A percentile compares a stretch with the other conserved stretches of the same genome.
Evolutionary conservation across 2,113 vertebrate species (phyloP).

Genomic region (Actenoides lindsayi): DNA sequence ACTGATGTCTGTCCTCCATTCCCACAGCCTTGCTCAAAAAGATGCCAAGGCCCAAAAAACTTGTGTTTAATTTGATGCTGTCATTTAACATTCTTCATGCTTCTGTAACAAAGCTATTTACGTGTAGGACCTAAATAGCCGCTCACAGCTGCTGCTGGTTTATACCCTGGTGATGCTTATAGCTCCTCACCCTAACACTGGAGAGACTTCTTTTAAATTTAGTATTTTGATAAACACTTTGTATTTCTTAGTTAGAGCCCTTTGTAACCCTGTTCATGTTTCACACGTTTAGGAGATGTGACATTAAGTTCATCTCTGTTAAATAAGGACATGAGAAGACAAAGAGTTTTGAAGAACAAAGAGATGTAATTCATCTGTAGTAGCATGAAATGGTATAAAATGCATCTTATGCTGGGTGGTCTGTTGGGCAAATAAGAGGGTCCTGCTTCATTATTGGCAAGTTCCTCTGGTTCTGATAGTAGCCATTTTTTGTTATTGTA

Average conservation of each 20-base stretch:
- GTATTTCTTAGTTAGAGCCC: neutral
- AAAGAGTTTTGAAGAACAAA: neutral
- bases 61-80: neutral
- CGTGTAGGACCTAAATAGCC: neutral
- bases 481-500: neutral
- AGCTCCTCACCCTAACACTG: neutral
- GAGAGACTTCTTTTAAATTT: neutral
- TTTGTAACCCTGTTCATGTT: neutral
- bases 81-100: slow-evolving; percentile 21
- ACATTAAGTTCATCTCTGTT: neutral
- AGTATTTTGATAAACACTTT: neutral
- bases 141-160: slow-evolving; percentile 40
- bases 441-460: neutral
- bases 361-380: neutral
- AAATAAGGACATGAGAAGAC: neutral
- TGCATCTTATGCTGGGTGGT: neutral
- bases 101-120: slow-evolving; percentile 43
- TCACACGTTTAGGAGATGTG: neutral
- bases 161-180: slow-evolving; percentile 4
- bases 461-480: neutral
- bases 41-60: neutral
- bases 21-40: neutral
- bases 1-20: neutral
- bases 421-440: neutral
- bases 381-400: neutral